Evolutionary conservation across 2,888 invertebrate species (phyloP).

Genomic region (Rotaria sp.): DNA sequence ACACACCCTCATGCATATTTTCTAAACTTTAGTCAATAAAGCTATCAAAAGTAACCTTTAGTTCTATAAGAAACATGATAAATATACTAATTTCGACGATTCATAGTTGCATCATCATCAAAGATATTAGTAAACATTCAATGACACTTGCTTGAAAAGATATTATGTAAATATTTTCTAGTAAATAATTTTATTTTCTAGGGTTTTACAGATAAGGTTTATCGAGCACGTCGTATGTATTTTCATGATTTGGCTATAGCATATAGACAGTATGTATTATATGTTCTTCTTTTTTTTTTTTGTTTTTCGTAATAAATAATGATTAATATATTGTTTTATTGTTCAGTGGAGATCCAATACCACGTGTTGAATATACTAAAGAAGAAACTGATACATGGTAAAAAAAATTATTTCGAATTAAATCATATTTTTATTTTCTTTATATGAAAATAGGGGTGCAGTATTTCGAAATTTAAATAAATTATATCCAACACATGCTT

Average conservation of each 20-base stretch:
- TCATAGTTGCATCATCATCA: too few relatives aligned
- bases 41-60: too few relatives aligned
- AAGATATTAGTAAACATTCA: too few relatives aligned
- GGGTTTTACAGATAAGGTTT: slow-evolving; percentile 81
- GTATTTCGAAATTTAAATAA: slow-evolving; percentile 77
- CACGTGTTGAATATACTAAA: slow-evolving; percentile 77
- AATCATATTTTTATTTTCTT: background rate
- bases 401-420: background rate
- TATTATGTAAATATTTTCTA: background rate
- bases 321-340: slow-evolving; percentile 30
- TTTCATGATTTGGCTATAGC: slow-evolving; percentile 93
- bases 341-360: slow-evolving; percentile 75
- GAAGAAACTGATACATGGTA: slow-evolving; percentile 79
- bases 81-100: too few relatives aligned
- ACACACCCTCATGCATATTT: too few relatives aligned
- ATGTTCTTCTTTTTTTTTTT: background rate
- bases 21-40: too few relatives aligned
- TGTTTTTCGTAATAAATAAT: too few relatives aligned
- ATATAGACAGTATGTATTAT: slow-evolving; percentile 71
- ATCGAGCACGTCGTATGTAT: slow-evolving; percentile 74
- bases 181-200: slow-evolving; percentile 44
- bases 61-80: too few relatives aligned
- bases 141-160: too few relatives aligned
- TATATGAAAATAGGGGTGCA: slow-evolving; percentile 43
- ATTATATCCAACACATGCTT: slow-evolving; percentile 88